phyloP scores from a whole-genome alignment of 2,113 vertebrate species.

The Chloropsis hardwickii region DNA sequence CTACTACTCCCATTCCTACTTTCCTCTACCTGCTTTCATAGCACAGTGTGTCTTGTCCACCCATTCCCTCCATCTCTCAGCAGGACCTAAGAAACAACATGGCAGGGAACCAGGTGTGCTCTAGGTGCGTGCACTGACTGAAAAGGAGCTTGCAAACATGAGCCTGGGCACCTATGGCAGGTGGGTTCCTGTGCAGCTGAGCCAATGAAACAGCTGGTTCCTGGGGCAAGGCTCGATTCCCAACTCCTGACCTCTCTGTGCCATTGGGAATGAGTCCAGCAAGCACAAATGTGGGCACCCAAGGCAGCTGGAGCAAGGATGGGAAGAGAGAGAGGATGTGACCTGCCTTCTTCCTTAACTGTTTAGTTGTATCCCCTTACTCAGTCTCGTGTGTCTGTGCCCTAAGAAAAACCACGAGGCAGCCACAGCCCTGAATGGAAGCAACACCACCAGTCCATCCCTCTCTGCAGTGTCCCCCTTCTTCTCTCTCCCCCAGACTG shows the following conservation, averaged over 20 bases:
- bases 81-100: neutral
- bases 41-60: neutral
- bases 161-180: neutral
- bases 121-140: neutral
- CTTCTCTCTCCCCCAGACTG: neutral
- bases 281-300: neutral
- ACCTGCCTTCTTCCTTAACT: neutral
- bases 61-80: neutral
- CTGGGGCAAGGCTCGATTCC: neutral
- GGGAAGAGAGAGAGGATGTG: neutral
- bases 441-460: neutral
- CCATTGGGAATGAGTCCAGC: neutral
- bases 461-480: neutral
- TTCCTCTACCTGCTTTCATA: neutral
- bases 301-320: neutral
- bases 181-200: neutral
- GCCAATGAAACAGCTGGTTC: neutral
- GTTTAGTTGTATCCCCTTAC: neutral
- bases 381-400: neutral
- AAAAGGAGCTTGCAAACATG: neutral
- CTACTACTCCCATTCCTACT: neutral
- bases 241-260: neutral
- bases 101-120: neutral
- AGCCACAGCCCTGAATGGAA: neutral
- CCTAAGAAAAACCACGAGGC: neutral